These are phyloP conservation scores for Oxygymnocypris stewartii DNA, from an alignment of 2,113 vertebrate genomes.

Conservation along the genomic window DNA sequence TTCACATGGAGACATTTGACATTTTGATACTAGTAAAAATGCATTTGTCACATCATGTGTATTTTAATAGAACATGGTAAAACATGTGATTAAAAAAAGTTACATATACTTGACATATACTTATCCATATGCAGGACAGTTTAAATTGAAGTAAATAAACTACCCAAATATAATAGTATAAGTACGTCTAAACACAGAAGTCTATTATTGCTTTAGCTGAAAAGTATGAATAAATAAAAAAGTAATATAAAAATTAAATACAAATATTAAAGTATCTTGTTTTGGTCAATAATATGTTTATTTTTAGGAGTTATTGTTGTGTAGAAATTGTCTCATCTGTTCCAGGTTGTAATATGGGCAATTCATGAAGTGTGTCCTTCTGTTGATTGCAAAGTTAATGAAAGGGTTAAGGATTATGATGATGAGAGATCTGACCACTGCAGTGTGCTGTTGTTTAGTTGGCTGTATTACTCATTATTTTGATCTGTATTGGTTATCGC, in stretches of 20 bases:
- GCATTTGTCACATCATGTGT: not conserved
- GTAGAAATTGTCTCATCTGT: not conserved
- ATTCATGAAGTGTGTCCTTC: not conserved
- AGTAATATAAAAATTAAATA: not conserved
- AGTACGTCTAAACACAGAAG: not conserved
- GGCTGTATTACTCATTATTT: constrained; percentile 5
- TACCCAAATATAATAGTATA: too few species aligned
- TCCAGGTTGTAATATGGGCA: not conserved
- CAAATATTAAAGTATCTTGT: not conserved
- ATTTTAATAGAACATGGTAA: not conserved
- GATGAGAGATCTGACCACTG: constrained; percentile 16
- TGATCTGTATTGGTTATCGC: constrained; percentile 44
- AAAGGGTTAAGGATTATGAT: not conserved
- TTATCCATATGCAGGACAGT: not conserved
- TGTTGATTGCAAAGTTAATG: not conserved
- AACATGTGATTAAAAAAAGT: not conserved
- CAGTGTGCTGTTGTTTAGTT: constrained; percentile 20
- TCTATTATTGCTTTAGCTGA: not conserved
- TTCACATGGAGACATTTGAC: not conserved
- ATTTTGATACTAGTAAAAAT: not conserved
- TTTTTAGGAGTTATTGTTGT: not conserved
- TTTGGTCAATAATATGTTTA: not conserved
- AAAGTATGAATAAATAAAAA: not conserved
- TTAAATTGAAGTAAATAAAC: not conserved
- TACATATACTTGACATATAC: not conserved